These are phyloP conservation scores for Caenorhabditis uteleia DNA, from an alignment of 2,888 invertebrate species.

Conservation along the genomic window DNA sequence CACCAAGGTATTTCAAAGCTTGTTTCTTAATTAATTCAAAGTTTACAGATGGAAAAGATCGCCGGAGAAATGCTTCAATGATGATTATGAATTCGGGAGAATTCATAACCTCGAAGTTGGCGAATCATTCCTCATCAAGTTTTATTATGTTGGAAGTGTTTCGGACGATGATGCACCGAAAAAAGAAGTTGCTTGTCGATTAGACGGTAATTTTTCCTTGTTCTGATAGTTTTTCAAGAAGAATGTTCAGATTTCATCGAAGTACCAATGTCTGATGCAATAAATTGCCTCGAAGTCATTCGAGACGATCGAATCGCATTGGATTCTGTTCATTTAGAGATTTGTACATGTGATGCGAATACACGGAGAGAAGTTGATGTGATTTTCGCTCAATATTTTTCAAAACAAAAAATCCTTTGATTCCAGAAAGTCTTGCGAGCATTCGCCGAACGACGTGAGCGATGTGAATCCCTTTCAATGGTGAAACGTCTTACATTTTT, in stretches of 20 bases:
- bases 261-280: conserved; percentile 29
- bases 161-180: conserved; percentile 9
- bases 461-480: conserved; percentile 2
- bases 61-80: conserved; percentile 9
- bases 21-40: no score
- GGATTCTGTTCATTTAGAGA: conserved; percentile 28
- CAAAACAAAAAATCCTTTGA: no score
- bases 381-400: no score
- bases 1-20: no score
- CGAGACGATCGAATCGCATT: conserved; percentile 22
- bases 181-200: conserved; percentile 25
- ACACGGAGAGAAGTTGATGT: no score
- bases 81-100: conserved; percentile 11
- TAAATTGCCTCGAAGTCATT: conserved; percentile 24
- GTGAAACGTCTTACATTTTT: conserved; percentile 20
- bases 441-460: conserved; percentile 13
- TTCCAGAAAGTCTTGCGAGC: conserved; percentile 10
- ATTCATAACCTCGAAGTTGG: conserved; percentile 5
- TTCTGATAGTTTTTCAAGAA: no score
- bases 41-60: conserved; percentile 26
- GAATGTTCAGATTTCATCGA: conserved; percentile 30
- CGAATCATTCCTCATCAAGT: conserved; percentile 27
- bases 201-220: no score
- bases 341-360: conserved; percentile 16
- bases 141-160: conserved; percentile 11